Evolutionary conservation across 2,113 vertebrate genomes (phyloP).

Genomic region (Puma concolor): DNA sequence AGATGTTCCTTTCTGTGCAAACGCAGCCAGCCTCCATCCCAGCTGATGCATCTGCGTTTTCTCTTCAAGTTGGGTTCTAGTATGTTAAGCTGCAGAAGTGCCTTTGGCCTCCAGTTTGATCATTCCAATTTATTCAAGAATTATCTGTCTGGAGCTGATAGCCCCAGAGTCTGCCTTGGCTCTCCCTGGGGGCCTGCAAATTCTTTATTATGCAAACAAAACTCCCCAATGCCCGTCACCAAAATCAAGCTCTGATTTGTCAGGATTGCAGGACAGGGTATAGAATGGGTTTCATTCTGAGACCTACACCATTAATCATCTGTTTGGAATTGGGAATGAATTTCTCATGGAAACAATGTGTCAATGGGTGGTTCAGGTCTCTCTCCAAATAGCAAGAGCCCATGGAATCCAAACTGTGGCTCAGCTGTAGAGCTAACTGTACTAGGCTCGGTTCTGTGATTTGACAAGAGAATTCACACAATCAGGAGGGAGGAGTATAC

Average conservation of each 20-base stretch:
- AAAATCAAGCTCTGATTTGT: background rate
- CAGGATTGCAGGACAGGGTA: background rate
- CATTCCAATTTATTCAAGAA: background rate
- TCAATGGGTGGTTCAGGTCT: background rate
- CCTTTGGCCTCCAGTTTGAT: background rate
- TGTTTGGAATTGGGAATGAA: background rate
- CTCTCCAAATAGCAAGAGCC: background rate
- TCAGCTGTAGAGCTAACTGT: background rate
- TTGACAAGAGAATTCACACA: background rate
- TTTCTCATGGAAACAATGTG: slow-evolving; percentile 17
- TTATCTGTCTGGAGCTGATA: background rate
- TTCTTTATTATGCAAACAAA: slow-evolving; percentile 12
- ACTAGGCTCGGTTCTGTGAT: background rate
- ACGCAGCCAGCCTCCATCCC: background rate
- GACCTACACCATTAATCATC: slow-evolving; percentile 45
- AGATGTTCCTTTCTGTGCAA: background rate
- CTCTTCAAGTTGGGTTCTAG: background rate
- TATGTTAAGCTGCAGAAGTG: background rate
- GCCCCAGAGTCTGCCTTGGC: background rate
- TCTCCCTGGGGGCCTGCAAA: background rate
- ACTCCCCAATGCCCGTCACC: background rate
- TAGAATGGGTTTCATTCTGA: slow-evolving; percentile 38
- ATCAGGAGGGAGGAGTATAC: background rate
- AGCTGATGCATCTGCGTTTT: too few relatives aligned
- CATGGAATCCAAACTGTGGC: background rate